A percentile compares a stretch with the other conserved stretches of the same genome.
phyloP scores from a whole-genome alignment of 2,797 vertebrate species.

The Dipus sagitta region DNA sequence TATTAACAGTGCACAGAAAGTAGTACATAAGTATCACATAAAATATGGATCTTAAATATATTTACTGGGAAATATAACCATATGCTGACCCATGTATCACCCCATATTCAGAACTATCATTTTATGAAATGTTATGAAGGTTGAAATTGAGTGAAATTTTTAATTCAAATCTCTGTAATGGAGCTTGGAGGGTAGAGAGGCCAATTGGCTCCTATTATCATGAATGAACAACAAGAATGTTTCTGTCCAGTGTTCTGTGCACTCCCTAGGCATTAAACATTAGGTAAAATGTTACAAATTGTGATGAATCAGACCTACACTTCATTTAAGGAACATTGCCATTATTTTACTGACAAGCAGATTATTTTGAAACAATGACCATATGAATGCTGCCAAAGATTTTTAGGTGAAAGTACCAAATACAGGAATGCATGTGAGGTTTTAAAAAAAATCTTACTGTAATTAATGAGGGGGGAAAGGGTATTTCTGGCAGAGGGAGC shows the following conservation, averaged over 20 bases:
- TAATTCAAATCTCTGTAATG: constrained; percentile 38
- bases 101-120: background rate
- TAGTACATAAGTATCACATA: constrained; percentile 16
- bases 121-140: constrained; percentile 54
- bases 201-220: constrained; percentile 32
- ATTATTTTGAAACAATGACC: constrained; percentile 6
- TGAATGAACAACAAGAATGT: constrained; percentile 23
- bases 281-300: constrained; percentile 21
- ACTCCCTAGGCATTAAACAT: background rate
- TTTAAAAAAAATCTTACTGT: background rate
- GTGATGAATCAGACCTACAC: background rate
- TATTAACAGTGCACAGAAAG: background rate
- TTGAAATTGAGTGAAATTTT: constrained; percentile 22
- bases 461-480: background rate
- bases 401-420: background rate
- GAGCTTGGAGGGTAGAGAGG: background rate
- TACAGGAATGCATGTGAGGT: background rate
- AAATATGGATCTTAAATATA: constrained; percentile 59
- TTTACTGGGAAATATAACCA: constrained; percentile 58
- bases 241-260: constrained; percentile 18
- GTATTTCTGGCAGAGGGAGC: background rate
- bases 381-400: background rate
- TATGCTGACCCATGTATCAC: constrained; percentile 37
- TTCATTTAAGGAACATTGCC: background rate
- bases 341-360: background rate